A percentile compares a stretch with the other conserved stretches of the same genome.
Conservation (phyloP, 2,797 vertebrate genomes). For the Sebastes paucispinis region DNA sequence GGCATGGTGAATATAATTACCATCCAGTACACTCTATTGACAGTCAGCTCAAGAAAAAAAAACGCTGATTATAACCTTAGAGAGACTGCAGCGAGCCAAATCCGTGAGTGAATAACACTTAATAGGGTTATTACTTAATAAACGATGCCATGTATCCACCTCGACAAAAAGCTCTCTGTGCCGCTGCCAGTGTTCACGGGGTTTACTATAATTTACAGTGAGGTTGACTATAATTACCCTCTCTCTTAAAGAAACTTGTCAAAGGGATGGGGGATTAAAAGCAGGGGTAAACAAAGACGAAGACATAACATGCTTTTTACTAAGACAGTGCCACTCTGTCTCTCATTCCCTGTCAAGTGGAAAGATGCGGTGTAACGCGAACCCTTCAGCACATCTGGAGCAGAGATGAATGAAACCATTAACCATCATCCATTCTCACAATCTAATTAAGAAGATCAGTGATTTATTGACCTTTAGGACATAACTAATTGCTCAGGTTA, state of each 20-base stretch:
- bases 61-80: constrained; percentile 50
- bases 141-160: constrained; percentile 45
- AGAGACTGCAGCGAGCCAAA: constrained; percentile 45
- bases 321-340: constrained; percentile 24
- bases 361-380: constrained; percentile 8
- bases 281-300: constrained; percentile 53
- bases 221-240: constrained; percentile 57
- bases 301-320: constrained; percentile 43
- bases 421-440: constrained; percentile 52
- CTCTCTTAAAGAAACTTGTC: constrained; percentile 44
- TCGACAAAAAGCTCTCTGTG: constrained; percentile 46
- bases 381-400: constrained; percentile 41
- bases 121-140: constrained; percentile 65
- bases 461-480: constrained; percentile 48
- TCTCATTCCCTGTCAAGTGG: constrained; percentile 30
- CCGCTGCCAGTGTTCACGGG: constrained; percentile 28
- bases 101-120: constrained; percentile 46
- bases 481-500: constrained; percentile 37
- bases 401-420: constrained; percentile 53
- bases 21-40: constrained; percentile 33
- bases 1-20: constrained; percentile 22
- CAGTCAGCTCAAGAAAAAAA: constrained; percentile 28
- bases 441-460: constrained; percentile 44
- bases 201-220: constrained; percentile 56
- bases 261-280: constrained; percentile 50